Evolutionary conservation across 2,113 vertebrate genomes (phyloP).

Genomic region (Trogon surrucura): DNA sequence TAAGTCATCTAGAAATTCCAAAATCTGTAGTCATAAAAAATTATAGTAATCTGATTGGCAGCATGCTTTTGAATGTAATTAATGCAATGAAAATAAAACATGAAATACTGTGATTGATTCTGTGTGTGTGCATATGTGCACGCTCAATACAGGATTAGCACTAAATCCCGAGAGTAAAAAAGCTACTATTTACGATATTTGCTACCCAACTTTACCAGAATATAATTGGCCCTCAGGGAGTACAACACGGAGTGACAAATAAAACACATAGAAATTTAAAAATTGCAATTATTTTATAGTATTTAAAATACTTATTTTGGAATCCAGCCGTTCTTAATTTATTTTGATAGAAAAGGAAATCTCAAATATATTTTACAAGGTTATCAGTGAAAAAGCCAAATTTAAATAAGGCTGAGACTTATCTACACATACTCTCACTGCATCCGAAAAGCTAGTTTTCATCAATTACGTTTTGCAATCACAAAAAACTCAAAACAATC

Average conservation of each 20-base stretch:
- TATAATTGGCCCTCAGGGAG: slow-evolving; percentile 37
- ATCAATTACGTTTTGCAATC: not conserved
- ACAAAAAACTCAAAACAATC: not conserved
- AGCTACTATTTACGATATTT: not conserved
- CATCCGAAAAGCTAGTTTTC: not conserved
- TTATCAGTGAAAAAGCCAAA: not conserved
- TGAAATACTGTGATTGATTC: slow-evolving; percentile 17
- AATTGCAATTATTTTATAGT: not conserved
- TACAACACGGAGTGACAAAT: not conserved
- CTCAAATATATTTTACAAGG: not conserved
- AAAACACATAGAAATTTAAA: not conserved
- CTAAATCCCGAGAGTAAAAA: not conserved
- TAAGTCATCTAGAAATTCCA: not conserved
- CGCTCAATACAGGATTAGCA: not conserved
- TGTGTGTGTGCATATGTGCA: not conserved
- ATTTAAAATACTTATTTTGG: not conserved
- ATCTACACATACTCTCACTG: not conserved
- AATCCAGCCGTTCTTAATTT: not conserved
- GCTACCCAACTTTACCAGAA: not conserved
- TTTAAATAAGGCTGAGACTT: not conserved
- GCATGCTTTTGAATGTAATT: slow-evolving; percentile 5
- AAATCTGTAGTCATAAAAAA: not conserved
- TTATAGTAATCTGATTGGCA: not conserved
- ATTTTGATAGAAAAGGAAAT: not conserved
- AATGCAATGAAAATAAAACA: slow-evolving; percentile 22